Conservation (phyloP, 2,888 invertebrate genomes). For the Melinaea menophilus region DNA sequence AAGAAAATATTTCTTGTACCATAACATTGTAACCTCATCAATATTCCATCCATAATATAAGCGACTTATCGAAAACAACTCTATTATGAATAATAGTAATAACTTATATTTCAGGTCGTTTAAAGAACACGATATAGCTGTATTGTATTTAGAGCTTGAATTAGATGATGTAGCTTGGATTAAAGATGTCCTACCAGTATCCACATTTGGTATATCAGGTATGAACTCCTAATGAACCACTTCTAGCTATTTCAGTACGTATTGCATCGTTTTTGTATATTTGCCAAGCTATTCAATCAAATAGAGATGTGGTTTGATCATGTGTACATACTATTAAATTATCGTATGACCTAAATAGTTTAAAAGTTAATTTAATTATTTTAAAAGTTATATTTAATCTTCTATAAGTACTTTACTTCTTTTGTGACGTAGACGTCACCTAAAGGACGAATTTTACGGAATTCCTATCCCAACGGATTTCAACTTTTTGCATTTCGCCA, state of each 20-base stretch:
- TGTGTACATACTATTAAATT: background rate
- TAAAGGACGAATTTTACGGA: no score
- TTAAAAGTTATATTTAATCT: no score
- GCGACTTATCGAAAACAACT: constrained; percentile 24
- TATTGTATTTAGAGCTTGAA: constrained; percentile 50
- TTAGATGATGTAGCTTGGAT: constrained; percentile 48
- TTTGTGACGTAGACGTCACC: no score
- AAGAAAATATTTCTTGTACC: no score
- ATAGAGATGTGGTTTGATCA: constrained; percentile 23
- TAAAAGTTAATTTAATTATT: no score
- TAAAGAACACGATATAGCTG: constrained; percentile 64
- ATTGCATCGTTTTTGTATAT: constrained; percentile 30
- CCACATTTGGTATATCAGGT: constrained; percentile 66
- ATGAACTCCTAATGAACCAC: constrained; percentile 34
- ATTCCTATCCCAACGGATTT: no score
- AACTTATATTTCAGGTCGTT: constrained; percentile 53
- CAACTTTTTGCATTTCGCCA: no score
- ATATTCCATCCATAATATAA: constrained; percentile 11
- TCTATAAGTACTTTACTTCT: no score
- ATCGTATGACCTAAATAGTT: background rate
- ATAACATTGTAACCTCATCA: background rate
- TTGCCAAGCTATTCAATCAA: constrained; percentile 33
- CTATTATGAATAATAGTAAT: constrained; percentile 25
- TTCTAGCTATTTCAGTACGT: constrained; percentile 29
- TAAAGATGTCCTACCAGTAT: constrained; percentile 50